Evolutionary conservation across 2,113 vertebrate genomes (phyloP), one percentile per base, ranked within the genome.

Genomic region (Isurus oxyrinchus): DNA sequence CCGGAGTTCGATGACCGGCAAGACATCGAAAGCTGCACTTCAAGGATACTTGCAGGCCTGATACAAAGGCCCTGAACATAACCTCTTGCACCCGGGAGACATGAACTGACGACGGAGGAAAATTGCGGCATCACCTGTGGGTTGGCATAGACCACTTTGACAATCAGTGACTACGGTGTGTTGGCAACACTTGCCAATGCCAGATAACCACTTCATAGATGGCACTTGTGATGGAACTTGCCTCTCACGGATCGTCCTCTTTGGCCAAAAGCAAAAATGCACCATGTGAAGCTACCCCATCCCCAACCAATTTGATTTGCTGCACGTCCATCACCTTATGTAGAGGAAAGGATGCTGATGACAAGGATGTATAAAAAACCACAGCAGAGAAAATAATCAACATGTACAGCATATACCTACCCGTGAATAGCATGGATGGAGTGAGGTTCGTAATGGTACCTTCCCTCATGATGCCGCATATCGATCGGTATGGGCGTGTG

Each of bases 371-470:
- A 35, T 21, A 40, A 84, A 84, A 63, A 44, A 23, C 21, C 5
- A 44, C 40, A 84, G 40, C 81, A 84, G 81, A 84, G 21, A 44
- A 21, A 44, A 21, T 5, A 66, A 40, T 23, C 35, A 61, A 61
- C 1, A n/a, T 11, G 19, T 13, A 21, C 63, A 72, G 40, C 55
- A 27, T 94, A 96, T 87, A 98, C 99, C 98, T 98, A 99, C 99
- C 99, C 99, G 0, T 99, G 99, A 97, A 99, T 98, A 53, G 98
- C 76, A 97, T 99, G 99, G 97, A 99, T 98, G 96, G 98, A 98
- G 97, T 99, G 99, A 96, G 99, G 98, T 96, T 99, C 99, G 2
- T 99, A 99, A 98, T 99, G 99, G 98, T 99, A 99, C 96, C 99
- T 97, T 97, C 99, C 99, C 97, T 99, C 99, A 55, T 99, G 99